Base-by-base conservation (phyloP, 2,888 invertebrate species). In the Dusona sp. region DNA sequence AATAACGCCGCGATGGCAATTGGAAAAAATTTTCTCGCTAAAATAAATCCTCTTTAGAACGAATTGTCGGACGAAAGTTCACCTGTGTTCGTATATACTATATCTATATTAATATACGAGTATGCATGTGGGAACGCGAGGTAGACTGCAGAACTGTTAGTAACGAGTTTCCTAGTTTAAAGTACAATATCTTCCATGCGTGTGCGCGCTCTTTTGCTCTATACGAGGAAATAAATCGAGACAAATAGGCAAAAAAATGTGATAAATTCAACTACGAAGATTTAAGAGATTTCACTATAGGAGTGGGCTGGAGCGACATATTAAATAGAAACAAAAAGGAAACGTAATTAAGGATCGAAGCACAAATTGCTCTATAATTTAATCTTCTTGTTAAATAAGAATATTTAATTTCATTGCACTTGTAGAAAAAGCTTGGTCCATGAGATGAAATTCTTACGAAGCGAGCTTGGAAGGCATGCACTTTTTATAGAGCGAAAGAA, bases 1-100 rank as follows among this genome's bases (percentile, higher is more conserved):
- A 75, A 75, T 83, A 79, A 83, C 79, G 67, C 75, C 79, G 57
- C 70, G 75, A 86, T 73, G 79, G 86, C 79, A 80, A 86, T 80
- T 83, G 83, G 77, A 83, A 77, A 85, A 67, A 79, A n/a, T 77
- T 73, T 73, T 45, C 78, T 36, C 48, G 61, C 65, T 51, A 74
- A 81, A 83, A 86, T 86, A 80, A 86, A 86, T 83, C 72, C 83
- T 83, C 80, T 83, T 83, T 86, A 83, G 79, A 67, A 86, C 61
- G 79, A 79, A 86, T 86, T 79, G 83, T 36, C 75, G 65, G 57
- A 75, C 25, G 72, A 72, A 33, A 51, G 51, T 45, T 13, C 68
- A 19, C 33, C 25, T 25, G 57, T 25, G 11, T 25, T 25, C 54
- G 54, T 25, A 25, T 25, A 3, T 9, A 9, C 25, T 57, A 25